phyloP scores from a whole-genome alignment of 2,888 invertebrate species.

The Pantelozetes paolii region DNA sequence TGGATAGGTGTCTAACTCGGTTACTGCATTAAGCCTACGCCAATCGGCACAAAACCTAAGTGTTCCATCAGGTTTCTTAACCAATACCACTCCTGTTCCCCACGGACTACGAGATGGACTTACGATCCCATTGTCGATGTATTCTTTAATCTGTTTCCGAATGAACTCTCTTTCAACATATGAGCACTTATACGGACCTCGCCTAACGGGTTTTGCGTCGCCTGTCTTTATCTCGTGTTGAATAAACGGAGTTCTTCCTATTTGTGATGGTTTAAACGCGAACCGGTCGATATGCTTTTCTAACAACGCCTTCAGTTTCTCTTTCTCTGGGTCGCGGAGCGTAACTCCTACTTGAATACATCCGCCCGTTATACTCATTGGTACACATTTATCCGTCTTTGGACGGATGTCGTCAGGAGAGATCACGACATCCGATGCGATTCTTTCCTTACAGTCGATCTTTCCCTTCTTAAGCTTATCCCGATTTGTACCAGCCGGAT shows the following conservation, averaged over 20 bases:
- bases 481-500: no score
- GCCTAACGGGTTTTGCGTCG: neutral
- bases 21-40: neutral
- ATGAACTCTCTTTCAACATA: neutral
- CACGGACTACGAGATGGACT: neutral
- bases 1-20: constrained; percentile 2
- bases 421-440: no score
- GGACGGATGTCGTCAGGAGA: no score
- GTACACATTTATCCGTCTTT: no score
- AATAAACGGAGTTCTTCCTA: neutral
- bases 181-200: neutral
- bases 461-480: no score
- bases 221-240: constrained; percentile 1
- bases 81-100: constrained; percentile 10
- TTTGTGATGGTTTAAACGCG: neutral
- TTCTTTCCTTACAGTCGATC: no score
- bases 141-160: neutral
- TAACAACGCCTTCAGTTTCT: neutral
- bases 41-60: constrained; percentile 18
- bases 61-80: constrained; percentile 8
- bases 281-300: neutral
- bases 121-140: neutral
- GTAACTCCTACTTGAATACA: no score
- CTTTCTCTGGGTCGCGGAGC: no score
- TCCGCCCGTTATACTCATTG: no score